A percentile compares a stretch with the other conserved stretches of the same genome.
phyloP scores from a whole-genome alignment of 2,888 invertebrate genomes.

The Heliconius cydno region DNA sequence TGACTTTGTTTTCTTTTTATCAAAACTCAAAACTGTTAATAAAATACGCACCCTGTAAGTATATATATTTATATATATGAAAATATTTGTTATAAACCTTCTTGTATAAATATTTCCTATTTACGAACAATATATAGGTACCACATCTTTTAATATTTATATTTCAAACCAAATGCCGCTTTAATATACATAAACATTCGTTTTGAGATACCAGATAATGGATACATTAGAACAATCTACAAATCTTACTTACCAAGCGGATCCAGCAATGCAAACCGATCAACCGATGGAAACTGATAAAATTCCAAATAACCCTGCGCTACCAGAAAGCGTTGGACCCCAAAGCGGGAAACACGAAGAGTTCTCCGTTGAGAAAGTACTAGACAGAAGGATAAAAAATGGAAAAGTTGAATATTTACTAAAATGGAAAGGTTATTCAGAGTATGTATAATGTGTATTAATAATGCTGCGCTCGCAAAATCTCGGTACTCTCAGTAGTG shows the following conservation, averaged over 20 bases:
- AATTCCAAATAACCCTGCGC: constrained; percentile 36
- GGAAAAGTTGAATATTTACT: constrained; percentile 87
- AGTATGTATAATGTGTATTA: constrained; percentile 70
- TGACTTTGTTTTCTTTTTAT: neutral
- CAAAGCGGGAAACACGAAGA: constrained; percentile 83
- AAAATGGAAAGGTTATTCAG: constrained; percentile 87
- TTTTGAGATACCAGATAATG: constrained; percentile 45
- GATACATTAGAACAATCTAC: constrained; percentile 55
- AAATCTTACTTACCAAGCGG: constrained; percentile 47
- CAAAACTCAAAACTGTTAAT: neutral
- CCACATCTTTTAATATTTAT: neutral
- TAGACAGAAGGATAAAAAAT: constrained; percentile 86
- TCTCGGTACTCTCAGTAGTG: no score
- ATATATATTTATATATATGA: neutral
- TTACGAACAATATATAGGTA: neutral
- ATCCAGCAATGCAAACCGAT: constrained; percentile 52
- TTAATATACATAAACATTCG: neutral
- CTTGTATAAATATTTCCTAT: neutral
- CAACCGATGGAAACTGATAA: constrained; percentile 54
- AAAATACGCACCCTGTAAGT: neutral
- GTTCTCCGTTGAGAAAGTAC: constrained; percentile 89
- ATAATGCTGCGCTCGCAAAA: neutral
- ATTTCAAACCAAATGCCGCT: neutral
- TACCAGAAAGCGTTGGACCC: constrained; percentile 52
- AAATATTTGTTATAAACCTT: neutral